Evolutionary conservation across 2,113 vertebrate genomes (phyloP), one percentile per base, ranked within the genome.

Genomic region (Otis tarda): DNA sequence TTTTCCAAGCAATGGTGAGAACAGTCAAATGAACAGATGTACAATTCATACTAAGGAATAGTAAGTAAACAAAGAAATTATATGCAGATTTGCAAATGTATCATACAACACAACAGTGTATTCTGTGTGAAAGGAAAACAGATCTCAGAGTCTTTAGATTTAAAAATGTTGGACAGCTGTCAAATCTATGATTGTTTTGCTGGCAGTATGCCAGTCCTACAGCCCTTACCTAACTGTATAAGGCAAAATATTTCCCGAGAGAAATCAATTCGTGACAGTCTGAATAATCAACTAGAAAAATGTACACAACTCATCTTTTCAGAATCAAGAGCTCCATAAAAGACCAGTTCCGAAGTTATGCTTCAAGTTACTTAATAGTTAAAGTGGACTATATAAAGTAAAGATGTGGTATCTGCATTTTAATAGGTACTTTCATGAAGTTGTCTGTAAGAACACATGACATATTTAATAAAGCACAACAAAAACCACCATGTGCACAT

Each of bases 261-360:
- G 79, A 90, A 93, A 92, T 88, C 35, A 76, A 31, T 88, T 83
- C 68, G 43, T 80, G 71, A 63, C 28, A 67, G 50, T 55, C 61
- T 61, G 68, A 83, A 92, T 73, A 83, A 88, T 92, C 55, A 77
- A 55, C 63, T 74, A 90, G 64, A 92, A 97, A 83, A 93, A 80
- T 19, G 50, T 59, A n/a, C 18, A 84, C 69, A 81, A 49, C 31
- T 79, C 59, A 68, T 74, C 33, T 82, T 91, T 77, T 74, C 41
- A 43, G 79, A 86, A 65, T 37, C 35, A 79, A 71, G 43, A 90
- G 16, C 18, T 85, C 79, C 33, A 45, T 50, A 56, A 57, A 93
- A 75, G 27, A 86, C 8, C 6, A 77, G 65, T 68, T 94, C 33
- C 24, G 30, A 88, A 90, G 35, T 85, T 75, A 69, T 43, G 21